Percentiles rank a stretch among this genome's conserved stretches.
Conservation (phyloP, 2,113 vertebrate species). For the Trinectes maculatus region DNA sequence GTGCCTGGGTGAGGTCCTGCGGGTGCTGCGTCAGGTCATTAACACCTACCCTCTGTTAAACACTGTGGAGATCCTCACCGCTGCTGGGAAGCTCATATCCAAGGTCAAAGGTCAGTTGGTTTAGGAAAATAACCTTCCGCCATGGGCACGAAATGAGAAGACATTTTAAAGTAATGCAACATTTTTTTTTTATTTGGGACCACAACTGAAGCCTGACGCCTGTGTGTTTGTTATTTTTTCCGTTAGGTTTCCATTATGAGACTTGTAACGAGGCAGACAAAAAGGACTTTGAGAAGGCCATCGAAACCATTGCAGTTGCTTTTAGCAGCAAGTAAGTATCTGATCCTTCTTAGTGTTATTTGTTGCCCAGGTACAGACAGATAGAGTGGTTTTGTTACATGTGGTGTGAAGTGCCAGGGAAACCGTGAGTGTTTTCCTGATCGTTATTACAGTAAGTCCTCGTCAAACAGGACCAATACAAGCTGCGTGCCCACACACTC, state of each 20-base stretch:
- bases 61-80: slow-evolving; percentile 94
- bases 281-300: slow-evolving; percentile 93
- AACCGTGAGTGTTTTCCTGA: no score
- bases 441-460: no score
- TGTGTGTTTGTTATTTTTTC: not conserved
- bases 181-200: not conserved
- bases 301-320: slow-evolving; percentile 94
- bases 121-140: no score
- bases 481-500: not conserved
- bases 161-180: no score
- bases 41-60: slow-evolving; percentile 92
- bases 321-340: slow-evolving; percentile 95
- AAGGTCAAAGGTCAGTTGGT: slow-evolving; percentile 91
- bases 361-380: no score
- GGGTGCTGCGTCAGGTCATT: slow-evolving; percentile 91
- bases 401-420: no score
- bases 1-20: slow-evolving; percentile 90
- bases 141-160: no score
- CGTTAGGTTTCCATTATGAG: slow-evolving; percentile 95
- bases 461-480: no score
- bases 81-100: slow-evolving; percentile 93
- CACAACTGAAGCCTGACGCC: slow-evolving; percentile 10
- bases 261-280: slow-evolving; percentile 87
- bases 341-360: no score
- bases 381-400: no score